A percentile compares a stretch with the other conserved stretches of the same genome.
Evolutionary conservation across 2,888 invertebrate species (phyloP).

Genomic region (Nomada ferruginata): DNA sequence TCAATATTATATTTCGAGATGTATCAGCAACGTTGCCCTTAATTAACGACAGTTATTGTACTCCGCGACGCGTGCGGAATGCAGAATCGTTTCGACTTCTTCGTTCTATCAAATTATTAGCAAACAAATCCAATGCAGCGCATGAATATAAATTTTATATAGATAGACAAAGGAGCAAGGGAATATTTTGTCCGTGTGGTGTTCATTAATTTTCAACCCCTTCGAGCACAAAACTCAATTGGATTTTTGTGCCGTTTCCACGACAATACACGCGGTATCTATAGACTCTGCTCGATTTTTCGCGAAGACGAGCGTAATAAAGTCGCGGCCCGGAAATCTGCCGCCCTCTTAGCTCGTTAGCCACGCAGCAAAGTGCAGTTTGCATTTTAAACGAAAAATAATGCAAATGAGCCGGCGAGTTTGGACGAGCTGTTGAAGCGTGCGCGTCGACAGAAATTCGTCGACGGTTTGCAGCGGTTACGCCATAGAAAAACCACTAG

Average conservation of each 20-base stretch:
- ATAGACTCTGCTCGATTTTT: neutral
- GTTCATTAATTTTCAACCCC: too few relatives aligned
- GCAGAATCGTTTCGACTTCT: neutral
- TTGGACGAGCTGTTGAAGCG: slow-evolving; percentile 11
- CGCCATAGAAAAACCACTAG: neutral
- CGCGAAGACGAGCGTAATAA: slow-evolving; percentile 23
- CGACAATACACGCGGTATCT: neutral
- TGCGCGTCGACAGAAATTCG: slow-evolving; percentile 20
- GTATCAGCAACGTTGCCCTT: neutral
- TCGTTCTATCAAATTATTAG: too few relatives aligned
- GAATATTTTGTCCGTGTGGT: too few relatives aligned
- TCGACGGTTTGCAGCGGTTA: neutral
- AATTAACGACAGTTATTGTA: slow-evolving; percentile 14
- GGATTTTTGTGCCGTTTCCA: neutral
- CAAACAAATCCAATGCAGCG: too few relatives aligned
- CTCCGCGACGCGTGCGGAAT: neutral
- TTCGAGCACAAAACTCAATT: too few relatives aligned
- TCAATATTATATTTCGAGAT: neutral
- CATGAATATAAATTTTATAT: too few relatives aligned
- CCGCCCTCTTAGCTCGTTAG: slow-evolving; percentile 53
- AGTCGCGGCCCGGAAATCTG: slow-evolving; percentile 45
- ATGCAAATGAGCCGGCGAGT: slow-evolving; percentile 46
- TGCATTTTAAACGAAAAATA: slow-evolving; percentile 64
- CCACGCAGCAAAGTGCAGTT: slow-evolving; percentile 35
- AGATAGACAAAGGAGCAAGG: too few relatives aligned